Evolutionary conservation across 2,797 vertebrate species (phyloP).

Genomic region (Manis pentadactyla): DNA sequence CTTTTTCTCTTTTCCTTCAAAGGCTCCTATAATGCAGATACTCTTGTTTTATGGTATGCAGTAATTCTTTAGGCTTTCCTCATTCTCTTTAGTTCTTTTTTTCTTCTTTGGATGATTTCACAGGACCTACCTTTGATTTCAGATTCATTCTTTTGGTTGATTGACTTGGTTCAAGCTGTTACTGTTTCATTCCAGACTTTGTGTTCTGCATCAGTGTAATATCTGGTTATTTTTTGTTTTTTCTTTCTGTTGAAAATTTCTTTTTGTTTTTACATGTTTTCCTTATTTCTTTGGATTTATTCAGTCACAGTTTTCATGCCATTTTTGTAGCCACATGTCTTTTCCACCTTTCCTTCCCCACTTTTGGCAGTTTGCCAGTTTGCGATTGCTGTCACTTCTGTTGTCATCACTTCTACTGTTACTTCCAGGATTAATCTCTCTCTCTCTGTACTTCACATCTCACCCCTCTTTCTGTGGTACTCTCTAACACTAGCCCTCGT

Average conservation of each 20-base stretch:
- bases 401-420: neutral
- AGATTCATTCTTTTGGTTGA: too few species aligned
- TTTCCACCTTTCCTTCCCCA: neutral
- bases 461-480: neutral
- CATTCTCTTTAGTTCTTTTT: too few species aligned
- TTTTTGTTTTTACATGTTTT: too few species aligned
- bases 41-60: too few species aligned
- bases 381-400: neutral
- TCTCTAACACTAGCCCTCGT: neutral
- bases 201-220: neutral
- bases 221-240: neutral
- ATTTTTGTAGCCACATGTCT: neutral
- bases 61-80: too few species aligned
- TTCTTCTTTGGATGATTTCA: too few species aligned
- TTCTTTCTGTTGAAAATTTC: too few species aligned
- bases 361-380: neutral
- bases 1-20: too few species aligned
- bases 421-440: neutral
- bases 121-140: too few species aligned
- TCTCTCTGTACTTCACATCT: neutral
- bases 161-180: too few species aligned
- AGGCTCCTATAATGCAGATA: too few species aligned
- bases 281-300: neutral
- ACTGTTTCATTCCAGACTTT: too few species aligned
- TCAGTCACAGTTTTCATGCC: neutral